These are phyloP conservation scores for Lepilemur ruficaudatus DNA, from an alignment of 2,797 vertebrate genomes.

Conservation along the genomic window DNA sequence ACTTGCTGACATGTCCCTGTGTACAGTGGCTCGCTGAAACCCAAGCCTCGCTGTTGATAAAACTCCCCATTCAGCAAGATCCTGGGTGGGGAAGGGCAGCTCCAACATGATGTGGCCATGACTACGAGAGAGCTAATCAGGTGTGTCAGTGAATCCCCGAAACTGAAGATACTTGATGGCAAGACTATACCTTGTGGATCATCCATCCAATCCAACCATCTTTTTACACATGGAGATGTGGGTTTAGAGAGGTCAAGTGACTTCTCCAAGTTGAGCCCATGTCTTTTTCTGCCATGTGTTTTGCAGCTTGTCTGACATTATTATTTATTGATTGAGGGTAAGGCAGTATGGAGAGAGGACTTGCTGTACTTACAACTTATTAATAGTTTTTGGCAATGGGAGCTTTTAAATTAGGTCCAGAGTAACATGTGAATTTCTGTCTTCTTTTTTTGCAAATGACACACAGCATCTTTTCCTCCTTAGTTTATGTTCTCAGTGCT, in stretches of 20 bases:
- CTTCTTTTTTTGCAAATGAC: not conserved
- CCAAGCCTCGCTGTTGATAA: not conserved
- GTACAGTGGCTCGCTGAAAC: not conserved
- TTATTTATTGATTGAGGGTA: not conserved
- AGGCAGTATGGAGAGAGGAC: not conserved
- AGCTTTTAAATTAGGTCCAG: not conserved
- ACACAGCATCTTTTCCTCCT: not conserved
- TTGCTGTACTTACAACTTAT: not conserved
- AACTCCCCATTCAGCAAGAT: not conserved
- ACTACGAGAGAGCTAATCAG: not conserved
- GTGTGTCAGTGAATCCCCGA: not conserved
- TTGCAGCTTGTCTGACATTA: not conserved
- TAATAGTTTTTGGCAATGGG: not conserved
- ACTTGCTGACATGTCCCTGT: not conserved
- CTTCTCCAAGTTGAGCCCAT: not conserved
- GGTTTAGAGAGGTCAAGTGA: not conserved
- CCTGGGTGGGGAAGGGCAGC: not conserved
- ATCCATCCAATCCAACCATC: not conserved
- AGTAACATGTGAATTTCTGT: not conserved
- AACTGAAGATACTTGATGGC: not conserved
- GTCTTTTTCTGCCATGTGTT: not conserved
- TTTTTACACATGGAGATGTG: not conserved
- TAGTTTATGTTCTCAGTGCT: not conserved
- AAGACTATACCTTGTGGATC: not conserved
- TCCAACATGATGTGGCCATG: not conserved